Percentiles rank a stretch among this genome's conserved stretches.
phyloP scores from a whole-genome alignment of 53 echinoderm and acorn worm species.

The Pentamera pediparva region DNA sequence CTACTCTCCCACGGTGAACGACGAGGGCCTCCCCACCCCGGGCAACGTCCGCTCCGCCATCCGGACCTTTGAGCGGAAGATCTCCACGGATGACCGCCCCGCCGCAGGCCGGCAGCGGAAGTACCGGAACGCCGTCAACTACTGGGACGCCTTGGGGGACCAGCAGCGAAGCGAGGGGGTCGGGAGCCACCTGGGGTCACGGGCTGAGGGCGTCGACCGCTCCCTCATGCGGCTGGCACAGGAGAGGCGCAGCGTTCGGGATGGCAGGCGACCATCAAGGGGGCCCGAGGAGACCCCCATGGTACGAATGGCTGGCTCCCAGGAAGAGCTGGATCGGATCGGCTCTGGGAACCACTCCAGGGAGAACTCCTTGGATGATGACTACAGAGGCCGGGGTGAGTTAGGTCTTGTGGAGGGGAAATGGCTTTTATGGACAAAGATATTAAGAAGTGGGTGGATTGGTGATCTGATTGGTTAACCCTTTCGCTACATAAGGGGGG shows the following conservation, averaged over 20 bases:
- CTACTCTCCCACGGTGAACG: constrained; percentile 14
- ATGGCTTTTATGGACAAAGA: too few relatives aligned
- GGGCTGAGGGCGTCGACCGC: constrained; percentile 24
- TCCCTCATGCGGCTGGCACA: constrained; percentile 67
- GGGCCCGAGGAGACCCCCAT: constrained; percentile 39
- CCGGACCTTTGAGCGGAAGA: constrained; percentile 70
- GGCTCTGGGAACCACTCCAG: constrained; percentile 38
- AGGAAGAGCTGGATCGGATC: constrained; percentile 77
- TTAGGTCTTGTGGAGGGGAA: too few relatives aligned
- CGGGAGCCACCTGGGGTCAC: constrained; percentile 7
- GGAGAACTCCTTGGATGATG: constrained; percentile 47
- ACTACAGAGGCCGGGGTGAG: constrained; percentile 63
- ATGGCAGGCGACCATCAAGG: constrained; percentile 35
- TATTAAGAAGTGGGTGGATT: too few relatives aligned
- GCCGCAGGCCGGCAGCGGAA: constrained; percentile 55
- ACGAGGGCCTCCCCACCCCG: constrained; percentile 34
- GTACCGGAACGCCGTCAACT: constrained; percentile 63
- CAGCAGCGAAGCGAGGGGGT: constrained; percentile 1
- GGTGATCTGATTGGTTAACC: too few relatives aligned
- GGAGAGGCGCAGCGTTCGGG: constrained; percentile 75
- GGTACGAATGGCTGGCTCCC: constrained; percentile 57
- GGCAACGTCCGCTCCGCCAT: constrained; percentile 71
- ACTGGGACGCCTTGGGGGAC: constrained; percentile 64
- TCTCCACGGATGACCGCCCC: constrained; percentile 32
- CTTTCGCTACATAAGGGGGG: too few relatives aligned